phyloP scores from a whole-genome alignment of 2,888 invertebrate species.

The Cosmia trapezina region DNA sequence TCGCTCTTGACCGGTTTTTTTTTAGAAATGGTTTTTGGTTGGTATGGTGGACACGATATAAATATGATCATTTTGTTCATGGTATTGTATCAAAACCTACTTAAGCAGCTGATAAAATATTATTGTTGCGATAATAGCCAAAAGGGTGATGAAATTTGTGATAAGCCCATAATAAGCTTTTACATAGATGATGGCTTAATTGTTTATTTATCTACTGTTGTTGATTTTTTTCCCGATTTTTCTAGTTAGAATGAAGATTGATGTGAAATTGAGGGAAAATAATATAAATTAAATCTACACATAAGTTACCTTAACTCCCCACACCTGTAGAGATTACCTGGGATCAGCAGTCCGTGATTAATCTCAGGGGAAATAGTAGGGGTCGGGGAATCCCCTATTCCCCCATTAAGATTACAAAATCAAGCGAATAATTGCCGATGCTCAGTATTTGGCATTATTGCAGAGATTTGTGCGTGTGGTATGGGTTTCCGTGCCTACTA shows the following conservation, averaged over 20 bases:
- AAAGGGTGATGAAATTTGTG: too few relatives aligned
- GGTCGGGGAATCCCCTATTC: not conserved
- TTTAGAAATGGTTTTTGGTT: too few relatives aligned
- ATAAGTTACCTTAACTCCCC: not conserved
- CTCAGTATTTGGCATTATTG: constrained; percentile 18
- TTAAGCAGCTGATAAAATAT: too few relatives aligned
- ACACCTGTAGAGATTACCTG: constrained; percentile 2
- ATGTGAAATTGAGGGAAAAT: not conserved
- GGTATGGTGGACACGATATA: too few relatives aligned
- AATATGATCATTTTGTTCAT: too few relatives aligned
- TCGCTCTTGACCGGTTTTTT: too few relatives aligned
- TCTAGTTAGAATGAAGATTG: not conserved
- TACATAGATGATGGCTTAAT: too few relatives aligned
- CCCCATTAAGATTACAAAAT: constrained; percentile 46
- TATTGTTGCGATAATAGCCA: too few relatives aligned
- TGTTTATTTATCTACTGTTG: too few relatives aligned
- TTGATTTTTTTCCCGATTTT: too few relatives aligned
- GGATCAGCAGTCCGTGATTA: constrained; percentile 26
- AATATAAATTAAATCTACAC: not conserved
- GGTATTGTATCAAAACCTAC: too few relatives aligned
- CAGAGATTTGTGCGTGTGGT: not conserved
- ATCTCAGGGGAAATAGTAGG: constrained; percentile 6
- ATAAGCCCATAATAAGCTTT: too few relatives aligned
- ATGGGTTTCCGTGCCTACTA: not conserved
- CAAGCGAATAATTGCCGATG: constrained; percentile 29